Evolutionary conservation across 2,888 invertebrate species (phyloP), one percentile per base, ranked within the genome.

Genomic region (Blomia tropicalis): DNA sequence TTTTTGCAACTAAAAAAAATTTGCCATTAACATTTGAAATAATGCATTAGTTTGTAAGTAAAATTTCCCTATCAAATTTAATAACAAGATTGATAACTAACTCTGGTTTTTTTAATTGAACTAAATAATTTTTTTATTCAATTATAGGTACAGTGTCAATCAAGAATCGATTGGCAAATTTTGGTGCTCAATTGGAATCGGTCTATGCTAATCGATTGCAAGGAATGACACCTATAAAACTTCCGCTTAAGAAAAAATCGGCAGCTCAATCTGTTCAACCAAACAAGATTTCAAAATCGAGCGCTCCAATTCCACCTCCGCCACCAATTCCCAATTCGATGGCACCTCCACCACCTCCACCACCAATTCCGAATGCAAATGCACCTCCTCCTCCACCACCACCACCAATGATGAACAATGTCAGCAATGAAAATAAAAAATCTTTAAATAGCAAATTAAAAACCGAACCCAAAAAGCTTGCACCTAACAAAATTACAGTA

Each of bases 141-240:
- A 3, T 2, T 27, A 41, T 19, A 58, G 60, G 63, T n/a, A 53
- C 56, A n/a, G 47, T 56, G 4, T 65, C 36, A 43, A 56, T 65
- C 23, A 65, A 65, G 30, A 64, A 62, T 41, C 59, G 59, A 32
- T n/a, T 64, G 54, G 54, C 60, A 36, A 14, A 44, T 43, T 65
- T 65, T 47, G 63, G 64, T 4, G 43, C 62, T 3, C 43, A 43
- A 51, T 30, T 62, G 47, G 32, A 62, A 23, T 43, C 58, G 2
- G 58, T 58, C 19, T 62, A 44, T 44, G 58, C 43, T 5, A 27
- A 58, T 32, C 58, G 62, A 36, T 36, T 58, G 29, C 43, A 58
- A 51, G 36, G 27, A 31, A 30, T 47, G 22, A 17, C 2, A 29
- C 44, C 58, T 19, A 47, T 62, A 11, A 58, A 58, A 36, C 36